Evolutionary conservation across 2,113 vertebrate genomes (phyloP), one percentile per base, ranked within the genome.

Genomic region (Cololabis saira): DNA sequence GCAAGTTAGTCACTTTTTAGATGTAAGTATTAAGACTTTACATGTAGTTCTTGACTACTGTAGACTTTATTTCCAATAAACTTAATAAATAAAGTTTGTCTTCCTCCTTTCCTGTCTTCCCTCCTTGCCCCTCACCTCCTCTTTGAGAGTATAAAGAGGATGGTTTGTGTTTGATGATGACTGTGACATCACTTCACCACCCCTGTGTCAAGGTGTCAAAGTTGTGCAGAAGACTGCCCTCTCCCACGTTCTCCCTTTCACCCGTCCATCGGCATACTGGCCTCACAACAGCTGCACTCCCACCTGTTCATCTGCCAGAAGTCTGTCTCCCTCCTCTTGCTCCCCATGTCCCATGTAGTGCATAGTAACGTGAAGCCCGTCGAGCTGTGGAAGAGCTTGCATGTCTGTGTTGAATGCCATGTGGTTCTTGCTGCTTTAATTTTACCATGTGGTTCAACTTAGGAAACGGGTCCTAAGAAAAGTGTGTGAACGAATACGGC

Each of bases 331-430:
- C 40, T 71, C 18, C 44, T 45, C 67, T 58, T 52, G 30, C 50
- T 49, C 41, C 59, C 44, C 40, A 52, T 58, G 27, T 82, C 71
- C 69, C 79, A 64, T 3, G 64, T 67, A 66, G 63, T 79, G 64
- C 80, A 68, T 75, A 51, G 59, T 70, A 63, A 69, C 52, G 62
- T 65, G 65, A 65, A 50, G 60, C 52, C 61, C 59, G 15, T 47
- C 16, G 58, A 63, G 57, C 86, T 75, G 78, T 78, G 74, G 83
- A 63, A 65, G 74, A 74, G 66, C 75, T 70, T 91, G 91, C 90
- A 92, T 92, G 91, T 56, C 67, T 82, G 60, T 89, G 87, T 89
- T 67, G 84, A 84, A 90, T 83, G 86, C 51, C 62, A 74, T 69
- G 76, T 81, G 72, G 60, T 76, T 71, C 65, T 75, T 67, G 33